Conservation (phyloP, 1,140 invertebrate genomes). For the Drosophila ambigua region DNA sequence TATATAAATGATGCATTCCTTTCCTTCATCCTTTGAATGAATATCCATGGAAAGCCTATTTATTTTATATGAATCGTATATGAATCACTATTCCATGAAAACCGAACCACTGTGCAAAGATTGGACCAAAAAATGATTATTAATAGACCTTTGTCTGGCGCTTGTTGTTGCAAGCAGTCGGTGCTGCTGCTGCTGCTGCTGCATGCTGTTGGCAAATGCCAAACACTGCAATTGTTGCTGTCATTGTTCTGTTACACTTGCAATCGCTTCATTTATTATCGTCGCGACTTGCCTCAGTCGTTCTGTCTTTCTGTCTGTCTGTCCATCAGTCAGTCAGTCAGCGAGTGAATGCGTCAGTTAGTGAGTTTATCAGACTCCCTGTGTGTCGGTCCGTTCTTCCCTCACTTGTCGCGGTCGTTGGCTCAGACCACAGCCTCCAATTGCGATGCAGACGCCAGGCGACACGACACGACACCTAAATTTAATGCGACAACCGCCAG, state of each 20-base stretch:
- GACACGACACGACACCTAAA: conserved; percentile 72
- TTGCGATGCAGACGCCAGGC: conserved; percentile 53
- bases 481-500: conserved; percentile 80
- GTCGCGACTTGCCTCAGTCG: conserved; percentile 52
- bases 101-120: conserved; percentile 40
- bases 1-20: too few species aligned
- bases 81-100: background rate
- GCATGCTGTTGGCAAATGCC: conserved; percentile 74
- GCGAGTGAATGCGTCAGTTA: conserved; percentile 23
- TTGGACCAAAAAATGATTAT: conserved; percentile 75
- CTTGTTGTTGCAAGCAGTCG: conserved; percentile 19
- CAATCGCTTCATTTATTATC: conserved; percentile 82
- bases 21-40: too few species aligned
- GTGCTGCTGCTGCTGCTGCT: conserved; percentile 19
- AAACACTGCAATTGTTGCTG: conserved; percentile 83
- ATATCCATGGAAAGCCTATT: background rate
- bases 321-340: conserved; percentile 31
- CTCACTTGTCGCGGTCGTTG: conserved; percentile 76
- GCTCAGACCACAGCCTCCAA: conserved; percentile 70
- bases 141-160: conserved; percentile 80
- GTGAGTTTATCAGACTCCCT: conserved; percentile 37
- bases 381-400: conserved; percentile 21
- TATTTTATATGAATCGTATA: background rate
- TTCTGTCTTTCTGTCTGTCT: conserved; percentile 31
- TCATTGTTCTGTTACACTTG: conserved; percentile 83